Percentiles rank a stretch among this genome's conserved stretches.
phyloP scores from a whole-genome alignment of 2,113 vertebrate genomes.

The Vulpes vulpes region DNA sequence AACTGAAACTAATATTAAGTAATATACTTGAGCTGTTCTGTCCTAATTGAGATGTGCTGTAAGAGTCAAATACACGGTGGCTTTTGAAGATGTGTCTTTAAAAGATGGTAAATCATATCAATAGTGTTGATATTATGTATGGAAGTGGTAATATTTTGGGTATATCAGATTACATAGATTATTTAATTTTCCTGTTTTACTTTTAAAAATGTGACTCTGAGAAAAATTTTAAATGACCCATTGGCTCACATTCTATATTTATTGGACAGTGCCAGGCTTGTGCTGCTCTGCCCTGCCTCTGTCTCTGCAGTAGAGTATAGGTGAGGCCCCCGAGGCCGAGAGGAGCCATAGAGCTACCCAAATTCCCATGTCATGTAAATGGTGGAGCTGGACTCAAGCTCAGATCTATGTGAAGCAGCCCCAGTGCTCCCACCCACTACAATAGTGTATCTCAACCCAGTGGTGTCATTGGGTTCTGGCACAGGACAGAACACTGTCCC shows the following conservation, averaged over 20 bases:
- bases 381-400: not conserved
- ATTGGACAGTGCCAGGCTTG: not conserved
- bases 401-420: not conserved
- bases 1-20: not conserved
- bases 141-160: not conserved
- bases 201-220: slow-evolving; percentile 13
- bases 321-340: not conserved
- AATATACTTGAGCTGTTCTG: not conserved
- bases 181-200: not conserved
- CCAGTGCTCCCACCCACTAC: not conserved
- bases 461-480: not conserved
- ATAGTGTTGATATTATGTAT: not conserved
- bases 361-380: not conserved
- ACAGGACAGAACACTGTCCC: not conserved
- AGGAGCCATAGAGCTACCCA: not conserved
- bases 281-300: not conserved
- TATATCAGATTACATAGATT: not conserved
- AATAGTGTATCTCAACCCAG: not conserved
- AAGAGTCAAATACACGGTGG: not conserved
- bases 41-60: not conserved
- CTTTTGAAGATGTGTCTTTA: slow-evolving; percentile 1
- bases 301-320: not conserved
- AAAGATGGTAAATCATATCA: not conserved
- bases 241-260: not conserved
- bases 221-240: not conserved